Evolutionary conservation across 1,140 invertebrate genomes (phyloP).

Genomic region (Trinorchestia longiramus): DNA sequence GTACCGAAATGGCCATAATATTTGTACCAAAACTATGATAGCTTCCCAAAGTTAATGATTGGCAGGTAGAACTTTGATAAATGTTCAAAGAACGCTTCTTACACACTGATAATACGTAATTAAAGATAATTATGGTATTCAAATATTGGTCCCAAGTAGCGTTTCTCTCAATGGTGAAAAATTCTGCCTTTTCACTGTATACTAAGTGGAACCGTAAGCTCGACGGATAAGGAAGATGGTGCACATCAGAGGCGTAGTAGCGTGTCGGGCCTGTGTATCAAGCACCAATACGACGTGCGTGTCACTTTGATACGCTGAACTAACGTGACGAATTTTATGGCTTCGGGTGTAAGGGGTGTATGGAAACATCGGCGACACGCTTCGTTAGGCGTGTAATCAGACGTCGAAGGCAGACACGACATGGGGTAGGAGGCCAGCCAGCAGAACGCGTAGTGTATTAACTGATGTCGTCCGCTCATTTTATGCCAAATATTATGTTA

Average conservation of each 20-base stretch:
- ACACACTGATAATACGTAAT: no score
- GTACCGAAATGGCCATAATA: no score
- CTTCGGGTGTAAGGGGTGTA: neutral
- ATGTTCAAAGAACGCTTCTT: no score
- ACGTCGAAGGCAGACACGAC: neutral
- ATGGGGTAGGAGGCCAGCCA: neutral
- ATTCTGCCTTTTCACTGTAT: neutral
- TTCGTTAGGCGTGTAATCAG: neutral
- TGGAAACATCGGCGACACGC: neutral
- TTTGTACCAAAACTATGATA: no score
- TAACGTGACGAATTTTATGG: neutral
- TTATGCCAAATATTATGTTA: no score
- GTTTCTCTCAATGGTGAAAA: no score
- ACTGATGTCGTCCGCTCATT: neutral
- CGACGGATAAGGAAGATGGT: neutral
- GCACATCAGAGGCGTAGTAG: neutral
- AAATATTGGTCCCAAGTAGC: no score
- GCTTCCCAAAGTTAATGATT: no score
- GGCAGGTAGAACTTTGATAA: no score
- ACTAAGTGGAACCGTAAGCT: neutral
- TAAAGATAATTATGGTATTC: no score
- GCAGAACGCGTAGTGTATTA: neutral
- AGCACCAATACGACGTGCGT: neutral
- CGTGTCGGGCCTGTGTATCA: neutral
- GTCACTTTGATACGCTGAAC: conserved; percentile 6